Evolutionary conservation across 1,140 invertebrate species (phyloP), one percentile per base, ranked within the genome.

Genomic region (Lethrus apterus): DNA sequence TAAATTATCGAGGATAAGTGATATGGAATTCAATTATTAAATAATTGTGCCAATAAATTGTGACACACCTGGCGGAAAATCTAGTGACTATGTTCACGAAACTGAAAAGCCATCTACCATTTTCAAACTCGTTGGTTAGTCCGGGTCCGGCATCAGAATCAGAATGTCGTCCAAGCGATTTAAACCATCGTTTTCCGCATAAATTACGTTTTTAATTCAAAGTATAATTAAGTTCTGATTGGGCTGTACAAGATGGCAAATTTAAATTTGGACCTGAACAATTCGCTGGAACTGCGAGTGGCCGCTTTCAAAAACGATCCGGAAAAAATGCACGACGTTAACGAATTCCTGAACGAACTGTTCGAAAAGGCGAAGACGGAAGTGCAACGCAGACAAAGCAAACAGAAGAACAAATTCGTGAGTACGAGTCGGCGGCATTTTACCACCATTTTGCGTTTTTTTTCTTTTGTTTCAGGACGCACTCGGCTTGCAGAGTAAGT

Each of bases 401-500:
- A 59, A 46, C 15, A 46, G n/a, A 66, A 64, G 55, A 44, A 43
- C 11, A 64, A 64, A 59, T 15, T 63, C 23, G 64, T 66, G 54
- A 53, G 63, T 53, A 43, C 30, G 13, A 3, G 9, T 44, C 50
- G 42, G 20, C 17, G 34, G 44, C 23, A 26, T 26, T 2, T 26
- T 20, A 4, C 5, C 26, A 26, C 4, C 10, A 24, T 42, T 11
- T 30, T 7, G 9, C 9, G 14, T 19, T 17, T 19, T 46, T 46
- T 54, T 20, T 50, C 49, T 44, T 50, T 50, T 11, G 54, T 63
- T 63, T 38, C 52, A 64, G 62, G 62, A 64, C 40, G 50, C 58
- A 21, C 57, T 63, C 52, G 58, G 56, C 42, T 46, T 62, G 42
- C 63, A 63, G 48, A 65, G 63, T 65, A 57, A 65, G 63, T 65